Conservation (phyloP, 1,140 invertebrate species). For the Aricia agestis region DNA sequence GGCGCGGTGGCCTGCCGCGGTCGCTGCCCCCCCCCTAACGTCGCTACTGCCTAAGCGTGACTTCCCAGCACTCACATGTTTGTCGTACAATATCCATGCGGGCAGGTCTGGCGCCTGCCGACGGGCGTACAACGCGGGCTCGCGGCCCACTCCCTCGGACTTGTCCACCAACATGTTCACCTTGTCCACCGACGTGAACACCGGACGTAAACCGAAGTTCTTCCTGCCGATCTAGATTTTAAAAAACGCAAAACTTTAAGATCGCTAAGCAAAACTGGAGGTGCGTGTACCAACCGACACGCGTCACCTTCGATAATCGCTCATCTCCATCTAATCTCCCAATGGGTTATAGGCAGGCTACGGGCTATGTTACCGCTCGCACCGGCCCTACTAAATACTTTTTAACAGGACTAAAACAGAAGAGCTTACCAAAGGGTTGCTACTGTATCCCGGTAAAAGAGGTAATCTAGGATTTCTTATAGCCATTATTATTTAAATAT, state of each 20-base stretch:
- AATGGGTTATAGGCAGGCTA: too few species aligned
- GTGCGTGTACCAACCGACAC: too few species aligned
- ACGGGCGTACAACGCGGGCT: slow-evolving; percentile 80
- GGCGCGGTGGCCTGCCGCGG: too few species aligned
- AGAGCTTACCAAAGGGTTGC: slow-evolving; percentile 53
- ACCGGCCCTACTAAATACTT: too few species aligned
- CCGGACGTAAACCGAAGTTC: slow-evolving; percentile 57
- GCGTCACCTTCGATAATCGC: too few species aligned
- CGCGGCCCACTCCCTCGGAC: slow-evolving; percentile 43
- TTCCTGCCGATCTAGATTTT: slow-evolving; percentile 67
- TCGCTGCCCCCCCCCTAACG: too few species aligned
- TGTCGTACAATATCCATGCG: slow-evolving; percentile 91
- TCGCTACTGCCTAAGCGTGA: too few species aligned
- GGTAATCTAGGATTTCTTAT: slow-evolving; percentile 63
- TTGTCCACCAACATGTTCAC: slow-evolving; percentile 70
- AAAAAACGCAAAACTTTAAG: too few species aligned
- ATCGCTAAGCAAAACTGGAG: neutral
- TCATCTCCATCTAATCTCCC: too few species aligned
- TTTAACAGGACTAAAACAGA: too few species aligned
- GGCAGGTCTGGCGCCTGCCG: slow-evolving; percentile 84
- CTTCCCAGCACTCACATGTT: slow-evolving; percentile 79
- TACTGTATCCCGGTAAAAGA: slow-evolving; percentile 59
- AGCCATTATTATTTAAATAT: slow-evolving; percentile 40
- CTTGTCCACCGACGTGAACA: slow-evolving; percentile 57
- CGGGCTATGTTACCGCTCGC: too few species aligned